Evolutionary conservation across 2,888 invertebrate genomes (phyloP).

Genomic region (Eremobia ochroleuca): DNA sequence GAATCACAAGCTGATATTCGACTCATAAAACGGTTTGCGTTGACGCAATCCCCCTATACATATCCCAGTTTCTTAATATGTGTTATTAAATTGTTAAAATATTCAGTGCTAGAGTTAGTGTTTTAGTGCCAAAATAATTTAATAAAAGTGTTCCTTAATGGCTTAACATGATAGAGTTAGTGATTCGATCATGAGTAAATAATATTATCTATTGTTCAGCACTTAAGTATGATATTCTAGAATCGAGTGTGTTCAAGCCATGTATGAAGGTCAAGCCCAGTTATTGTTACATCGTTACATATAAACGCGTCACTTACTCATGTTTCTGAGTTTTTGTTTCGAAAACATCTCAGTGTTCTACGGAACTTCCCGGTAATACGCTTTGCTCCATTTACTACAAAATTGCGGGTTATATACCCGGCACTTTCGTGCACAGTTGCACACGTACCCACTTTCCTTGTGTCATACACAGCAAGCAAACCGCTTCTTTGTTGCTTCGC

Average conservation of each 20-base stretch:
- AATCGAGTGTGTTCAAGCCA: slow-evolving; percentile 73
- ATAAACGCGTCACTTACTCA: slow-evolving; percentile 60
- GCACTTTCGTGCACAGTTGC: slow-evolving; percentile 72
- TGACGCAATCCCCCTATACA: slow-evolving; percentile 62
- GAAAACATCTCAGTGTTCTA: slow-evolving; percentile 60
- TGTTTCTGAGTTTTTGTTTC: slow-evolving; percentile 51
- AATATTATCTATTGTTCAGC: slow-evolving; percentile 61
- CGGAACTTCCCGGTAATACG: slow-evolving; percentile 73
- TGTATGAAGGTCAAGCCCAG: slow-evolving; percentile 82
- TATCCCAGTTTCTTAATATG: slow-evolving; percentile 57
- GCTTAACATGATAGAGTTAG: slow-evolving; percentile 46
- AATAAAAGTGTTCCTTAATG: slow-evolving; percentile 61
- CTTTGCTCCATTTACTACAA: slow-evolving; percentile 82
- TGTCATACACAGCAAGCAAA: slow-evolving; percentile 66
- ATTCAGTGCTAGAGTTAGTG: slow-evolving; percentile 52
- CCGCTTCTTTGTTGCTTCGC: slow-evolving; percentile 61
- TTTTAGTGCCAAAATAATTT: slow-evolving; percentile 59
- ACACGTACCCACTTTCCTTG: slow-evolving; percentile 79
- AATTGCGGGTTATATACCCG: slow-evolving; percentile 79
- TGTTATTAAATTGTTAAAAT: slow-evolving; percentile 58
- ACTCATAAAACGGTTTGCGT: slow-evolving; percentile 67
- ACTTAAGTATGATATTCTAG: slow-evolving; percentile 71
- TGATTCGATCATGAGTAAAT: slow-evolving; percentile 65
- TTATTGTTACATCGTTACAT: slow-evolving; percentile 77
- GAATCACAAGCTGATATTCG: slow-evolving; percentile 62